Evolutionary conservation across 30 jellyfish, hydroid and myxozoan genomes (phyloP), one percentile per base, ranked within the genome.

Genomic region (Pseudorhiza aurosa): DNA sequence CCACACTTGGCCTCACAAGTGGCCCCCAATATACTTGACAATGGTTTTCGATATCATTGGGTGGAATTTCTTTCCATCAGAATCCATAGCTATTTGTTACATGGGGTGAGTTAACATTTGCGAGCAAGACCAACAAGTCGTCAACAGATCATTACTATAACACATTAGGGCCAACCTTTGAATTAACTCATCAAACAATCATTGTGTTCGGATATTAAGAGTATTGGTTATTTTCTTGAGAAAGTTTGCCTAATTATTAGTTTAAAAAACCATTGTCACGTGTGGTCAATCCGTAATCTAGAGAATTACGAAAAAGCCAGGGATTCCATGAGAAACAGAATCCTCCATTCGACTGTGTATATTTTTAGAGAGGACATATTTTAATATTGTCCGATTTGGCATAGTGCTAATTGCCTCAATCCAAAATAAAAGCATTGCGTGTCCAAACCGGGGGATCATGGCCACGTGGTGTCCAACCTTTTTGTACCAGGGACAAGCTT

Each of bases 131-230:
- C 49, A 70, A 49, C 83, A 70, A 70, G 60, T 45, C 35, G 83
- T 70, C 53, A 4, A 29, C 5, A 8, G 68, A 31, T 58, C 35
- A 46, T 26, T 70, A 32, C 53, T 27, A 0, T 50, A 28, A 26
- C 46, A 47, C n/a, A 70, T 53, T 45, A 26, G 83, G 11, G 68
- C 39, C 15, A 70, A 35, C 65, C 68, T 22, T 25, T 18, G 83
- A 21, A 53, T 70, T 70, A 70, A 70, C 83, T 53, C 37, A 33
- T 45, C 83, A 70, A 70, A 70, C 32, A 70, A 44, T 28, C 83
- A 7, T 70, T 47, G 67, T 47, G 39, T 25, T 15, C 32, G 83
- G 43, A 70, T 70, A 46, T 46, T 31, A 70, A 50, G 24, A 18
- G 71, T 19, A 55, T 70, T 24, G 14, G 70, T 53, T 42, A 30